Base-by-base conservation (phyloP, 2,113 vertebrate genomes). In the Boleophthalmus pectinirostris region DNA sequence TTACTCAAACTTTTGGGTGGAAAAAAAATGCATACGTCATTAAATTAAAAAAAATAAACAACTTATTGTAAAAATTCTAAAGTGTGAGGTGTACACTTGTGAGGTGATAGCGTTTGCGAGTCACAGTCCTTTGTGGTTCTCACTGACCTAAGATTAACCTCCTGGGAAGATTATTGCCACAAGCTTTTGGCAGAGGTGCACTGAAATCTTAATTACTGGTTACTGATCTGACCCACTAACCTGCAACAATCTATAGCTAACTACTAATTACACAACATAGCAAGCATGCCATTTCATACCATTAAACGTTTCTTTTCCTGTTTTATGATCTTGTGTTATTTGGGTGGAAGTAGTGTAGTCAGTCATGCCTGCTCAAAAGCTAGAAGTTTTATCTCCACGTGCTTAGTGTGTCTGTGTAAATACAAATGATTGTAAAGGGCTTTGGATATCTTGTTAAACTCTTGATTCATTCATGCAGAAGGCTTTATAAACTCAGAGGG, bases 101-200 rank as follows among this genome's bases (percentile, higher is more conserved):
- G 15, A 71, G 63, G 46, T 29, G 61, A 29, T 54, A 86, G 60
- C 72, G 64, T 53, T 66, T 61, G 77, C 64, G 45, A 72, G 76
- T 79, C 66, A 49, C 6, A 38, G 49, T 0, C 15, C 74, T 78
- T 82, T 79, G 70, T 73, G 86, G 74, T 84, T 66, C 79, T 47
- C 20, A 66, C 25, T 76, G 82, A 78, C 77, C 82, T 10, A 9
- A 75, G 81, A 83, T 76, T 86, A 88, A 88, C 85, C 84, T 21
- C 74, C 69, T 47, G 69, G 92, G 84, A 38, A 86, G 87, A 87
- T 90, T 88, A 91, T 15, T 53, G 71, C 54, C 53, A 16, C 61
- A 53, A 24, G 45, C 73, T 68, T 67, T 29, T 60, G 33, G 74
- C 74, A 60, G 47, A 70, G 65, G 68, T 69, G 71, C 64, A 79